These are phyloP conservation scores for Aricia agestis DNA, from an alignment of 1,140 invertebrate genomes.

Conservation along the genomic window DNA sequence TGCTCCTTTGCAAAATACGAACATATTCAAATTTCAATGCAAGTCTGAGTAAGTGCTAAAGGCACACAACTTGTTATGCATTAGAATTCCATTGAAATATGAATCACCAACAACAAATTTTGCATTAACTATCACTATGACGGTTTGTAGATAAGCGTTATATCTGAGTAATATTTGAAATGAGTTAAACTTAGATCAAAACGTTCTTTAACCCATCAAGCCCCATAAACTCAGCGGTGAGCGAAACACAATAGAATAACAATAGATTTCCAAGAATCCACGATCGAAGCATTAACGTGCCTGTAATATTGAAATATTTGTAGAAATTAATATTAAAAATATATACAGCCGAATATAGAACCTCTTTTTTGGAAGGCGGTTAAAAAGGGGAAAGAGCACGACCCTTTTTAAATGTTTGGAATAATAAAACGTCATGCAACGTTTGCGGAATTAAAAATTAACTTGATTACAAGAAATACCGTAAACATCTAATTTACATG, in stretches of 20 bases:
- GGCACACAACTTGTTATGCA: not conserved
- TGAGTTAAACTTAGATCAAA: not conserved
- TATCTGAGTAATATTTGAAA: not conserved
- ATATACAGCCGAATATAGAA: no score
- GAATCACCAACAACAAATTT: slow-evolving; percentile 11
- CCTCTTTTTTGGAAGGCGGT: no score
- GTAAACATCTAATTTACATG: not conserved
- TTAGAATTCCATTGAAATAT: not conserved
- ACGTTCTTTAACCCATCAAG: no score
- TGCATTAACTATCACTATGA: slow-evolving; percentile 1
- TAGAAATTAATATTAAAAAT: no score
- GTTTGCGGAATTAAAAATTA: not conserved
- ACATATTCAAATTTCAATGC: not conserved
- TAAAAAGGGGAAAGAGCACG: not conserved
- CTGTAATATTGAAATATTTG: not conserved
- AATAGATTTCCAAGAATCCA: no score
- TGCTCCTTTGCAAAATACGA: not conserved
- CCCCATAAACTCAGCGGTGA: no score
- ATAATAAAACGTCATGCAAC: not conserved
- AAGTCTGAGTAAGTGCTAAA: not conserved
- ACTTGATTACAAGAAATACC: not conserved
- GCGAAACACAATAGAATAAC: no score
- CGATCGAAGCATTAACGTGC: no score
- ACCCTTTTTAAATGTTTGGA: not conserved
- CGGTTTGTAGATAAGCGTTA: not conserved